phyloP scores from a whole-genome alignment of 2,797 vertebrate species.

The Sebastes oblongus region DNA sequence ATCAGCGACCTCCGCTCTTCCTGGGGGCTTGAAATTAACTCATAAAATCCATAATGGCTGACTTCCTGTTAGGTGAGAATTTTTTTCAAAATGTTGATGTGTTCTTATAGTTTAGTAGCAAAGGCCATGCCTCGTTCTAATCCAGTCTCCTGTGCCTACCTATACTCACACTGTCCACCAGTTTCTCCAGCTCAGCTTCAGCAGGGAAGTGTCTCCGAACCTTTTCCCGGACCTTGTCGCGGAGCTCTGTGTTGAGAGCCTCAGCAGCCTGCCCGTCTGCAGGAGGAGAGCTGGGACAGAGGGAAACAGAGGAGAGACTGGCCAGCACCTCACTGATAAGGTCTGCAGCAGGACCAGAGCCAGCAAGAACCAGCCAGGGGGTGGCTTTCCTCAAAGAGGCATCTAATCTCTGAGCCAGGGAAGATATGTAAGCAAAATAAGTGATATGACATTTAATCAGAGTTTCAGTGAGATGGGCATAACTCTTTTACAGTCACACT shows the following conservation, averaged over 20 bases:
- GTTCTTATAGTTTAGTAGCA: too few species aligned
- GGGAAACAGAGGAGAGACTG: conserved; percentile 43
- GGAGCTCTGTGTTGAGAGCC: conserved; percentile 45
- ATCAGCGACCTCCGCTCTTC: too few species aligned
- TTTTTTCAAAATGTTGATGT: too few species aligned
- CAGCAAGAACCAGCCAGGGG: conserved; percentile 86
- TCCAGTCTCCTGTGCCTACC: too few species aligned
- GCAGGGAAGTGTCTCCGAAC: conserved; percentile 73
- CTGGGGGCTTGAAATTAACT: too few species aligned
- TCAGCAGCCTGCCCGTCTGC: conserved; percentile 39
- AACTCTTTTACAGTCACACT: too few species aligned
- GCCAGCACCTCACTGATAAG: conserved; percentile 81
- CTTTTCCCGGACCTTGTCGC: conserved; percentile 62
- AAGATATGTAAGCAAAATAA: neutral
- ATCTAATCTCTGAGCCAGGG: conserved; percentile 79
- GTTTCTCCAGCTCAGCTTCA: conserved; percentile 62
- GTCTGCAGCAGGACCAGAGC: conserved; percentile 87
- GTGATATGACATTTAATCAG: neutral
- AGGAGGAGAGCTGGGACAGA: conserved; percentile 21
- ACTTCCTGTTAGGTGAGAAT: too few species aligned
- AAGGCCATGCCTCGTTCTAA: too few species aligned
- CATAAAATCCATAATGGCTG: too few species aligned
- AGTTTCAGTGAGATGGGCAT: too few species aligned
- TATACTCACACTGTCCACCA: conserved; percentile 78
- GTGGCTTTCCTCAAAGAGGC: conserved; percentile 79